phyloP scores from a whole-genome alignment of 2,797 vertebrate genomes.

The Arnoldichthys spilopterus region DNA sequence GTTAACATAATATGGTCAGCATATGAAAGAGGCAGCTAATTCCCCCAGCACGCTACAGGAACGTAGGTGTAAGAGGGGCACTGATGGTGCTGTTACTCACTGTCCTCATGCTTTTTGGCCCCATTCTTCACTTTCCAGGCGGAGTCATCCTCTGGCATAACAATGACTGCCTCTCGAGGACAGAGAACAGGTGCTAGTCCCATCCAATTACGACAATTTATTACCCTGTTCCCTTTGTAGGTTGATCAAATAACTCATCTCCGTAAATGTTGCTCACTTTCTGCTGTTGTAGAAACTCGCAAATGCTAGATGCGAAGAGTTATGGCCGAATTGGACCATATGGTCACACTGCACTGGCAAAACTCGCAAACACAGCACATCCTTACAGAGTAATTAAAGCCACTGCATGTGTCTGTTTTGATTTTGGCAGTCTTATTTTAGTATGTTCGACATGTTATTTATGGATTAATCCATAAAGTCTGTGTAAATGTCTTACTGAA shows the following conservation, averaged over 20 bases:
- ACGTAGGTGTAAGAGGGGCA: slow-evolving; percentile 2
- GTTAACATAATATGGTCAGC: neutral
- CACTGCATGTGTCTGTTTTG: neutral
- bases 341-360: neutral
- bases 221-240: slow-evolving; percentile 19
- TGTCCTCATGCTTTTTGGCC: slow-evolving; percentile 5
- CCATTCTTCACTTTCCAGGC: slow-evolving; percentile 10
- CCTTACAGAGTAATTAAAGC: neutral
- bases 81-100: neutral
- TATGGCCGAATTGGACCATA: neutral
- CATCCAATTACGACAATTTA: slow-evolving; percentile 17
- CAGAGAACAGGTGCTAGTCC: slow-evolving; percentile 14
- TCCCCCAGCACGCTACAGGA: slow-evolving; percentile 1
- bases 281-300: neutral
- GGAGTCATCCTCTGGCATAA: neutral
- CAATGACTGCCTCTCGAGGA: slow-evolving; percentile 9
- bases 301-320: slow-evolving; percentile 17
- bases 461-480: neutral
- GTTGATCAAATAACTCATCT: slow-evolving; percentile 26
- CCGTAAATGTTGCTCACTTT: slow-evolving; percentile 15
- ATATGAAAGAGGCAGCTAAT: neutral
- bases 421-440: slow-evolving; percentile 1
- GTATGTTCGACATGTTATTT: neutral
- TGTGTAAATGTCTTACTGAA: neutral
- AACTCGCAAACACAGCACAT: slow-evolving; percentile 13